Evolutionary conservation across 2,888 invertebrate genomes (phyloP).

Genomic region (Nephrotoma flavescens): DNA sequence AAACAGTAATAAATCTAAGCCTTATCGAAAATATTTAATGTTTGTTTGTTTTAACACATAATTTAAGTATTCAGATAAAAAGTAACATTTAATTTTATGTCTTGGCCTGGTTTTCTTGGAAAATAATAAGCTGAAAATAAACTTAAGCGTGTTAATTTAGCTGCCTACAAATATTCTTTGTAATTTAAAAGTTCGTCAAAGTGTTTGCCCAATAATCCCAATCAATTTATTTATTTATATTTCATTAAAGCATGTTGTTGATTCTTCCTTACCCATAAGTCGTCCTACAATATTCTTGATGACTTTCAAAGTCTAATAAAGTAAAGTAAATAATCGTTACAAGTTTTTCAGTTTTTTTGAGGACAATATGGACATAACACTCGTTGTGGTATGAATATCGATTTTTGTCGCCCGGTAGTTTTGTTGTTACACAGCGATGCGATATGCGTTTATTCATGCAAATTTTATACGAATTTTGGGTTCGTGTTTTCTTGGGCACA

Average conservation of each 20-base stretch:
- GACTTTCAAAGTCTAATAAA: neutral
- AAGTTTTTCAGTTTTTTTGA: neutral
- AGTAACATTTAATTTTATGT: neutral
- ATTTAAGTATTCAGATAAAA: neutral
- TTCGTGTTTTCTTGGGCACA: neutral
- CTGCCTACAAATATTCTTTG: neutral
- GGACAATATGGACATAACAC: neutral
- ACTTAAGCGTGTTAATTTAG: neutral
- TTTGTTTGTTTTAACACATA: neutral
- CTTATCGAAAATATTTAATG: neutral
- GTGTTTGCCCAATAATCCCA: neutral
- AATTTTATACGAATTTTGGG: neutral
- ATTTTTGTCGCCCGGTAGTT: neutral
- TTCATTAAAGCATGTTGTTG: neutral
- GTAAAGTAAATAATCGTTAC: neutral
- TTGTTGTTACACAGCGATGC: neutral
- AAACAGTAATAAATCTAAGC: too few species aligned
- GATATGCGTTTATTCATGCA: neutral
- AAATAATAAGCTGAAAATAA: neutral
- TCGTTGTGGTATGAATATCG: neutral
- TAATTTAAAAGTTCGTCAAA: neutral
- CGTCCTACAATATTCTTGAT: neutral
- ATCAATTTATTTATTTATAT: neutral
- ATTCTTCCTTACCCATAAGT: neutral
- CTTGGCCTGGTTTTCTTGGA: neutral